Base-by-base conservation (phyloP, 2,113 vertebrate genomes). In the Xiphophorus maculatus region DNA sequence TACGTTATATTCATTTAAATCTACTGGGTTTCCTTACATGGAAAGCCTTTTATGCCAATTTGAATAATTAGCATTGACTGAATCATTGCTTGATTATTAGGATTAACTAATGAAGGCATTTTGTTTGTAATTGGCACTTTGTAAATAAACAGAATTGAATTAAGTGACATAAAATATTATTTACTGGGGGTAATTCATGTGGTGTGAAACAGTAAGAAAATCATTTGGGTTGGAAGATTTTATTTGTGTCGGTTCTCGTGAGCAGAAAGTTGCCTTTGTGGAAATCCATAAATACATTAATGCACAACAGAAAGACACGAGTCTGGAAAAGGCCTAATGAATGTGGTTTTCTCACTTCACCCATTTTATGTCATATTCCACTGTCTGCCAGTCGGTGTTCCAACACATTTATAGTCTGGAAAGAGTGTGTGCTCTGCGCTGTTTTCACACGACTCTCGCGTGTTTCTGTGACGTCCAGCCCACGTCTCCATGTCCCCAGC, bases 311-410 rank as follows among this genome's bases (percentile, higher is more conserved):
- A 58, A 19, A 54, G 19, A 19, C 19, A 66, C 6, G 32, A 63
- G 64, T 76, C 82, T 85, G 72, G 79, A 66, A 87, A 81, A 74
- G 74, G 81, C 84, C 76, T 84, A 72, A 87, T 81, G 66, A 79
- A 74, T 32, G 72, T 2, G 37, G 64, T 42, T 76, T 87, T 81
- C 69, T 73, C 75, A 71, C 72, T 83, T 25, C 27, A 67, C 65
- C 76, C 63, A 42, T 86, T 89, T 81, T 58, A 58, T 58, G 51
- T 58, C 51, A 74, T 74, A 63, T 76, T 82, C 69, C 76, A 82
- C 66, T 71, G 74, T 84, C 71, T 84, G 79, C 27, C 40, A 79
- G 73, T 19, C 72, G 79, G 70, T 64, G 15, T 35, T 71, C 76
- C 27, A 82, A 42, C 67, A 81, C 74, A 80, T 85, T 82, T 85